A percentile compares a stretch with the other conserved stretches of the same genome.
These are phyloP conservation scores for Adelphocoris suturalis DNA, from an alignment of 2,888 invertebrate genomes.

Conservation along the genomic window DNA sequence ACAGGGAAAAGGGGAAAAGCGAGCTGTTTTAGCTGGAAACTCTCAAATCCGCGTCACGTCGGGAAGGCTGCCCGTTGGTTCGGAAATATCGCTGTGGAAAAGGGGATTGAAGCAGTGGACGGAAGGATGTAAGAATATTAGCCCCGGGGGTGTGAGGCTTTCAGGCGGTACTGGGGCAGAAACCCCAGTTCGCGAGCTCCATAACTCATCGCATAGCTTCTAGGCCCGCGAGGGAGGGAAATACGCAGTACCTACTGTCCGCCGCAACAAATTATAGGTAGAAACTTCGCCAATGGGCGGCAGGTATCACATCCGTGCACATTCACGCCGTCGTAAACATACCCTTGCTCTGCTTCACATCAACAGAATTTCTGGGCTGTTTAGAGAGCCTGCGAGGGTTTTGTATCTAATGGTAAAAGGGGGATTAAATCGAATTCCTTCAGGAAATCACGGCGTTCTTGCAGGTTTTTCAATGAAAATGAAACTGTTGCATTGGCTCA, in stretches of 20 bases:
- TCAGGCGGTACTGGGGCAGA: not conserved
- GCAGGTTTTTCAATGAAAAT: too few relatives aligned
- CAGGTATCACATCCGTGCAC: not conserved
- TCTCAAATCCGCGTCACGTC: conserved; percentile 42
- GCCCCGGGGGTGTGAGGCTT: not conserved
- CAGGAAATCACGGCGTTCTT: too few relatives aligned
- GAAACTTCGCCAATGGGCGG: conserved; percentile 16
- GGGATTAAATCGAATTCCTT: too few relatives aligned
- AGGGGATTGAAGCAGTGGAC: not conserved
- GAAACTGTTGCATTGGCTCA: too few relatives aligned
- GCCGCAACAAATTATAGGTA: conserved; percentile 22
- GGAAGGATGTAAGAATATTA: conserved; percentile 27
- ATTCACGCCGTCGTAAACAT: not conserved
- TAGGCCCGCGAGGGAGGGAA: conserved; percentile 12
- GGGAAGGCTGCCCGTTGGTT: not conserved
- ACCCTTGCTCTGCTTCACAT: not conserved
- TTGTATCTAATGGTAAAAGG: not conserved
- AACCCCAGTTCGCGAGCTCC: not conserved
- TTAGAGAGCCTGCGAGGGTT: not conserved
- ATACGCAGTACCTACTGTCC: not conserved
- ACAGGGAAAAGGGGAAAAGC: not conserved
- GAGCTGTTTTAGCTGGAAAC: conserved; percentile 21
- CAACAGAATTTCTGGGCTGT: not conserved
- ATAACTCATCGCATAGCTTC: conserved; percentile 30
- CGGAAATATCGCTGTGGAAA: not conserved